Conservation (phyloP, 2,113 vertebrate genomes). For the Montifringilla adamsi region DNA sequence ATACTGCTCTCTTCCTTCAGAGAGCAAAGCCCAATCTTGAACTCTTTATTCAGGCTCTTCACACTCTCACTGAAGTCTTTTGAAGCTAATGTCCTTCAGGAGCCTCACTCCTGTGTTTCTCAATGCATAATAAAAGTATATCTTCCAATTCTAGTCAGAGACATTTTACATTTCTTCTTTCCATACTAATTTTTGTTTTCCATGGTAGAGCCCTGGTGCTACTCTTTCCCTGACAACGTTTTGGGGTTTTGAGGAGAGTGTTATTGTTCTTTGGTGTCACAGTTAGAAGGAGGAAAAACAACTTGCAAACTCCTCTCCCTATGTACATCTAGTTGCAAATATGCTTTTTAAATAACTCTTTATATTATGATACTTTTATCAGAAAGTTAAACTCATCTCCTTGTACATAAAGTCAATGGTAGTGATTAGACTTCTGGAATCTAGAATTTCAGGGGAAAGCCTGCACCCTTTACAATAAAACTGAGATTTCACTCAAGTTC, state of each 20-base stretch:
- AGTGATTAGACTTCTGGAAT: neutral
- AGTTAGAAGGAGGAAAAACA: neutral
- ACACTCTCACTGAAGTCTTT: neutral
- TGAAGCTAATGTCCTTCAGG: neutral
- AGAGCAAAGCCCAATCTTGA: neutral
- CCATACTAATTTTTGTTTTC: neutral
- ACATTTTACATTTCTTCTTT: neutral
- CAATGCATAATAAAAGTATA: neutral
- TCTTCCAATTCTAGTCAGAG: neutral
- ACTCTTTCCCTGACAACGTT: neutral
- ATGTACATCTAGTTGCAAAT: neutral
- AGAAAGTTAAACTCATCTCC: neutral
- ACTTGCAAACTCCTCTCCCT: neutral
- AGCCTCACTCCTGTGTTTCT: neutral
- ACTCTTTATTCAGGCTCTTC: neutral
- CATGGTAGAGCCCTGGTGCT: fast-evolving
- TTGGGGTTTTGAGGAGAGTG: neutral
- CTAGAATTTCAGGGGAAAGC: neutral
- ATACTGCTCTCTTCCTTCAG: neutral
- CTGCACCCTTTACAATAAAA: neutral
- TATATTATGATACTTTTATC: neutral
- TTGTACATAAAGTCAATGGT: neutral
- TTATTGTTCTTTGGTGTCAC: neutral
- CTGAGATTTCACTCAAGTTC: neutral
- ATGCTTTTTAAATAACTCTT: neutral